Conservation (phyloP, 2,113 vertebrate species). For the Cacatua alba region DNA sequence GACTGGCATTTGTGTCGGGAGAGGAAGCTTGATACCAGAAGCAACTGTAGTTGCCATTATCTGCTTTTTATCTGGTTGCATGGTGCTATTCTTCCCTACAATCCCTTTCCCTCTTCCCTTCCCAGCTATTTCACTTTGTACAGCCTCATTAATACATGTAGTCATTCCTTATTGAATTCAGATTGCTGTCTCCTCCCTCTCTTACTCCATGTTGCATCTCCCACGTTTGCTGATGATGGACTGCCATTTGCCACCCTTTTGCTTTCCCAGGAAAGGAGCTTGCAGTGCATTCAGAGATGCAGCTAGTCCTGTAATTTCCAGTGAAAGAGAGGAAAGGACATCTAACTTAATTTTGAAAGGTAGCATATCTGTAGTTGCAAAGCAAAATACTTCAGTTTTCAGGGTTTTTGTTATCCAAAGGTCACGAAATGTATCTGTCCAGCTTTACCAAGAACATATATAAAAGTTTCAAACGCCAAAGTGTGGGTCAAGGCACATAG, state of each 20-base stretch:
- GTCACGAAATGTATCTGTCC: neutral
- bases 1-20: neutral
- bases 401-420: neutral
- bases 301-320: neutral
- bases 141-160: neutral
- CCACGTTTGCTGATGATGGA: neutral
- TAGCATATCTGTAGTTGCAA: neutral
- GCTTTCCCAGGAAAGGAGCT: neutral
- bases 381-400: neutral
- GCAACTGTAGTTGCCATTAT: neutral
- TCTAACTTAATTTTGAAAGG: neutral
- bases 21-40: neutral
- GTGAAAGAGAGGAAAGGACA: neutral
- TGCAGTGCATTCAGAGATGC: neutral
- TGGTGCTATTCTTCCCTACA: neutral
- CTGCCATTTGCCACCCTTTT: neutral
- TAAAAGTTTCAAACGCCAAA: neutral
- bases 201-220: neutral
- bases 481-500: slow-evolving; percentile 34
- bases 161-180: neutral
- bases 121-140: neutral
- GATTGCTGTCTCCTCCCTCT: neutral
- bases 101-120: accelerated
- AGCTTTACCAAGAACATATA: neutral
- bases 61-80: neutral